These are phyloP conservation scores for Physeter macrocephalus DNA, from an alignment of 2,113 vertebrate genomes.

Conservation along the genomic window DNA sequence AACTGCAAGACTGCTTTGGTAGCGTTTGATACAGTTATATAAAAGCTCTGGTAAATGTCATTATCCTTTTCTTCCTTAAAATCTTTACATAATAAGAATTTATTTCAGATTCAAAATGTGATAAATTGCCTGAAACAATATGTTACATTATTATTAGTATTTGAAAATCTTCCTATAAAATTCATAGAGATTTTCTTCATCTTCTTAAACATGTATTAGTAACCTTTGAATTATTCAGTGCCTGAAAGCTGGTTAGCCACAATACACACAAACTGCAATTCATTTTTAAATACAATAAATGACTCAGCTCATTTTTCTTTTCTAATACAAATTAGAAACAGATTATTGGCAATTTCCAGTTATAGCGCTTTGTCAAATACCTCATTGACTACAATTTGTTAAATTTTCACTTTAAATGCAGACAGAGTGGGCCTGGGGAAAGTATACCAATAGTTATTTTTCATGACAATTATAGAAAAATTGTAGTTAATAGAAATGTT, in stretches of 20 bases:
- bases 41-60: background rate
- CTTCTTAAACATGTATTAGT: background rate
- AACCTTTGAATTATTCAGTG: background rate
- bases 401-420: slow-evolving; percentile 51
- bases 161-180: slow-evolving; percentile 5
- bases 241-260: slow-evolving; percentile 32
- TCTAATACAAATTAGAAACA: slow-evolving; percentile 46
- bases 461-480: background rate
- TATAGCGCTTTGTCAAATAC: slow-evolving; percentile 56
- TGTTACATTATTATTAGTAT: background rate
- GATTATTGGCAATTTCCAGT: slow-evolving; percentile 56
- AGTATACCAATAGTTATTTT: background rate
- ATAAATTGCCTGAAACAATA: background rate
- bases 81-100: background rate
- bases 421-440: background rate
- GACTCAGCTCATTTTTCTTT: slow-evolving; percentile 47
- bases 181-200: background rate
- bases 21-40: background rate
- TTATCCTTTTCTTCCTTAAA: background rate
- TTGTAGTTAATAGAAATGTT: background rate
- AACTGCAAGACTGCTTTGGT: background rate
- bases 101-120: background rate
- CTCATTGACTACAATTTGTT: slow-evolving; percentile 56
- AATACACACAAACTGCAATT: background rate
- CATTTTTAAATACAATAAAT: slow-evolving; percentile 24